Conservation (phyloP, 2,888 invertebrate species). For the Lamellibrachia columna region DNA sequence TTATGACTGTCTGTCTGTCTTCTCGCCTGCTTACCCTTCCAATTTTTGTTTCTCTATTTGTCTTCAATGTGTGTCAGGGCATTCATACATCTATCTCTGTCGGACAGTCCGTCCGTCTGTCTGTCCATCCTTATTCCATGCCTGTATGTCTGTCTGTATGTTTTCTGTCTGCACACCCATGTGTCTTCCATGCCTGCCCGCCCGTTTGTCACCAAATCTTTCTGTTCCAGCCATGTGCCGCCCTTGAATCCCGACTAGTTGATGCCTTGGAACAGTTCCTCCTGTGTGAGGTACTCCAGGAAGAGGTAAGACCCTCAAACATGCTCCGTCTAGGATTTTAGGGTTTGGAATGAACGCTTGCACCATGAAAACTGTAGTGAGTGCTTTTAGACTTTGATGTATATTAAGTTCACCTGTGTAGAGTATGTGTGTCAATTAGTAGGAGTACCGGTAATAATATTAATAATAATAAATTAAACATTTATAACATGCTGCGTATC, state of each 20-base stretch:
- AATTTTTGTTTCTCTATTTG: background rate
- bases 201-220: background rate
- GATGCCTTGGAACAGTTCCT: slow-evolving; percentile 29
- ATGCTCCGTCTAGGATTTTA: background rate
- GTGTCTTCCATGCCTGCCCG: too few relatives aligned
- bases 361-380: too few relatives aligned
- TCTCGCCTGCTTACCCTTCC: background rate
- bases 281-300: slow-evolving; percentile 26
- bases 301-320: slow-evolving; percentile 27
- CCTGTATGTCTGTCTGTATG: background rate
- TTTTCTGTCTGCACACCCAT: too few relatives aligned
- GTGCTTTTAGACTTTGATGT: too few relatives aligned
- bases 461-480: too few relatives aligned
- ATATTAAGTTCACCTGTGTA: too few relatives aligned
- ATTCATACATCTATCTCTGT: too few relatives aligned
- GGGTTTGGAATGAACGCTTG: too few relatives aligned
- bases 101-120: background rate
- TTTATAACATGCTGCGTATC: too few relatives aligned
- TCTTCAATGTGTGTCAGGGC: too few relatives aligned
- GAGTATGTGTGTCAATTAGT: too few relatives aligned
- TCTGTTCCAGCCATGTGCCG: slow-evolving; percentile 32
- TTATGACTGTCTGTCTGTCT: background rate
- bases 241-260: slow-evolving; percentile 17
- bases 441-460: too few relatives aligned
- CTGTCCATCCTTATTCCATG: background rate